These are phyloP conservation scores for Nasalis larvatus DNA, from an alignment of 2,113 vertebrate species.

Conservation along the genomic window DNA sequence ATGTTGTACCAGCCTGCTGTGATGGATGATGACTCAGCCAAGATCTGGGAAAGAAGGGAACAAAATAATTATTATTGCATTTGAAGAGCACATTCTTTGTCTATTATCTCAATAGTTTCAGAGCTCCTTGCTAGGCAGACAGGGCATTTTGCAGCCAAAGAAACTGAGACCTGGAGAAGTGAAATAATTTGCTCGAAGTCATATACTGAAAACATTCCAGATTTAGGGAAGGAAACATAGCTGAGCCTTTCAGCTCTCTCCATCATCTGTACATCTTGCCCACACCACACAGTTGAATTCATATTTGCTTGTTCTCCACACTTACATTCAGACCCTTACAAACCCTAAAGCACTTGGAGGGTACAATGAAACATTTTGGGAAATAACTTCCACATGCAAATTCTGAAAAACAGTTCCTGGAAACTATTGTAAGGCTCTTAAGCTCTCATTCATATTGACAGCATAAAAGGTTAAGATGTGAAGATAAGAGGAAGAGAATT, in stretches of 20 bases:
- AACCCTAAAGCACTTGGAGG: background rate
- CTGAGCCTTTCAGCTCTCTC: background rate
- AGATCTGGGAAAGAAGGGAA: background rate
- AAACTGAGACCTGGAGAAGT: background rate
- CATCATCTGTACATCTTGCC: background rate
- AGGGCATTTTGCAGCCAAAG: background rate
- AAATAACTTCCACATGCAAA: background rate
- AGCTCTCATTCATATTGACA: background rate
- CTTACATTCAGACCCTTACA: background rate
- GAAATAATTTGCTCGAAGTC: background rate
- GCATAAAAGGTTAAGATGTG: background rate
- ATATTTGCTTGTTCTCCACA: background rate
- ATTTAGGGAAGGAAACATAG: background rate
- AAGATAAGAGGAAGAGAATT: background rate
- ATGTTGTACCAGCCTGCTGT: slow-evolving; percentile 46
- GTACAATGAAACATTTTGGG: background rate
- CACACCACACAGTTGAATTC: background rate
- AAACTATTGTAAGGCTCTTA: background rate
- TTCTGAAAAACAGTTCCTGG: background rate
- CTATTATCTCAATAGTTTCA: background rate
- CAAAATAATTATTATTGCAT: background rate
- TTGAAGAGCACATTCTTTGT: background rate
- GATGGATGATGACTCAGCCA: background rate
- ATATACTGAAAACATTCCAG: background rate
- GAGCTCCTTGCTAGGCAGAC: background rate